Base-by-base conservation (phyloP, 2,888 invertebrate species). In the Gonocerus acuteangulatus region DNA sequence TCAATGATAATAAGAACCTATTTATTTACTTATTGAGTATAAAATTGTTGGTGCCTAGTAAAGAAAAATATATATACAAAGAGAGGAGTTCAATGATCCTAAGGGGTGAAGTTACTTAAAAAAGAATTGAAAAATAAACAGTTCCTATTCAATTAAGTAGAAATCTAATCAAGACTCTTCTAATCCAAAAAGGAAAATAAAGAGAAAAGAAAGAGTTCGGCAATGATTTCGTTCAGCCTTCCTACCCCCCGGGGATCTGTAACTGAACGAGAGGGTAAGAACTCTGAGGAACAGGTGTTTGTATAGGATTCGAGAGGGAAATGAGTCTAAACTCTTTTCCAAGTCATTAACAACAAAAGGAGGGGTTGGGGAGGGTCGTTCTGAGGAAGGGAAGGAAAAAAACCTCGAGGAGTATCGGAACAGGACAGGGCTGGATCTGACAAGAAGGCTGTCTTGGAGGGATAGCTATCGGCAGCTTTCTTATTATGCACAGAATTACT, bases 331-430 rank as follows among this genome's bases (percentile, higher is more conserved):
- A 54, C 54, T 42, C 39, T 54, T 54, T 54, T 54, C 54, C 54
- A 54, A 54, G 39, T 54, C 54, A 54, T 54, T 54, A 54, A 54
- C 36, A 23, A 54, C 54, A 39, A 54, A 42, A 42, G 36, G 42
- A 21, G 51, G 36, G 34, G 34, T 16, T 19, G 36, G 21, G 32
- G 36, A 42, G 39, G 15, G 39, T 9, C 3, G 39, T 4, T 3
- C n/a, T 39, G 39, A 39, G 39, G n/a, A n/a, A n/a, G 27, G 27
- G 27, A 27, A 27, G 9, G 9, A 27, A 27, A 27, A 27, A 27
- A 9, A 6, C 27, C 27, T 27, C 4, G 27, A 27, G 9, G 4
- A 27, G 27, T 27, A 27, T 27, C 27, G 9, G 27, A 6, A 4
- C 27, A 6, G 27, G 27, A 27, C 27, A 27, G 27, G 27, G 27